Evolutionary conservation across 2,888 invertebrate genomes (phyloP).

Genomic region (Sipha maydis): DNA sequence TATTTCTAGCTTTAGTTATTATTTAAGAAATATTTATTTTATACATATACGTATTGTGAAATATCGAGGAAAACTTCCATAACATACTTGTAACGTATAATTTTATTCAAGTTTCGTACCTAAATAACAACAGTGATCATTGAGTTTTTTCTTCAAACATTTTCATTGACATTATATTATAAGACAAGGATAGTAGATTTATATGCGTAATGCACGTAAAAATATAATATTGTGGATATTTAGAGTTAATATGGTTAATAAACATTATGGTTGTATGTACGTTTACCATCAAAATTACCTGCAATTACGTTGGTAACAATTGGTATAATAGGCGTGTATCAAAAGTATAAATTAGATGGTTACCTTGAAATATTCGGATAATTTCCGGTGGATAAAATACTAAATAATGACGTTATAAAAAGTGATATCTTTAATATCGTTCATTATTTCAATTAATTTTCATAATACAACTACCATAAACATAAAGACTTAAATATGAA

Average conservation of each 20-base stretch:
- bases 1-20: too few relatives aligned
- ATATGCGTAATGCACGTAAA: slow-evolving; percentile 5
- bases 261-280: slow-evolving; percentile 18
- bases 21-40: neutral
- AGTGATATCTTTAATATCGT: neutral
- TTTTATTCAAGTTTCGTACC: neutral
- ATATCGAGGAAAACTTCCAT: neutral
- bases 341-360: slow-evolving; percentile 46
- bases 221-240: neutral
- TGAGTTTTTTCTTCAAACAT: neutral
- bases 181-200: slow-evolving; percentile 7
- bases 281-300: slow-evolving; percentile 34
- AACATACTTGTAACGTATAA: neutral
- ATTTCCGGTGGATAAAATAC: slow-evolving; percentile 27
- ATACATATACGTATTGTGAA: neutral
- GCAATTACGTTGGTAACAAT: slow-evolving; percentile 38
- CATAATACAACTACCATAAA: too few relatives aligned
- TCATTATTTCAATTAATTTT: too few relatives aligned
- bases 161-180: neutral
- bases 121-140: neutral
- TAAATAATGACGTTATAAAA: neutral
- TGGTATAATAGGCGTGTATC: slow-evolving; percentile 17
- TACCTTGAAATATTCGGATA: slow-evolving; percentile 47
- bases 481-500: too few relatives aligned
- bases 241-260: neutral